These are phyloP conservation scores for Tuberolachnus salignus DNA, from an alignment of 2,888 invertebrate genomes.

Conservation along the genomic window DNA sequence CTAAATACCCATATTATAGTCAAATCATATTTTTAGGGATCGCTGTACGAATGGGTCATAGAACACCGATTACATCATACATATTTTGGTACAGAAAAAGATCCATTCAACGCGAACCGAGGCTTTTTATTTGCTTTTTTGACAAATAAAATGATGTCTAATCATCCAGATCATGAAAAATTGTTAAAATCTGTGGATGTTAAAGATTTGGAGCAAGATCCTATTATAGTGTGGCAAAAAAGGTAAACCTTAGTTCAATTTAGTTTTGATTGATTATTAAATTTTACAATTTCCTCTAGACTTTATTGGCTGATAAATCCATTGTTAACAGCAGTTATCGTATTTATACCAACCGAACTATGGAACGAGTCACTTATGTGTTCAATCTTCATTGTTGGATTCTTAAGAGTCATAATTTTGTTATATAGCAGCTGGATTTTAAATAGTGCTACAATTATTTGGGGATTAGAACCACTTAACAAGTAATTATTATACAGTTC, in stretches of 20 bases:
- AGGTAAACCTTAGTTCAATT: constrained; percentile 66
- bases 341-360: constrained; percentile 80
- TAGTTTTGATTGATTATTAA: constrained; percentile 10
- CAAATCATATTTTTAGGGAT: constrained; percentile 68
- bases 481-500: constrained; percentile 67
- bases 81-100: constrained; percentile 81
- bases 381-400: constrained; percentile 72
- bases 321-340: constrained; percentile 66
- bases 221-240: constrained; percentile 81
- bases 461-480: constrained; percentile 74
- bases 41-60: constrained; percentile 83
- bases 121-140: constrained; percentile 85
- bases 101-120: constrained; percentile 78
- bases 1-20: neutral
- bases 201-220: constrained; percentile 78
- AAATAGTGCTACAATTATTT: constrained; percentile 74
- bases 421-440: constrained; percentile 74
- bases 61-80: constrained; percentile 81
- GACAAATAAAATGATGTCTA: constrained; percentile 71
- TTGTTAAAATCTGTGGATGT: constrained; percentile 75
- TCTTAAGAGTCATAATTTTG: constrained; percentile 71
- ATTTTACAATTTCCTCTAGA: neutral
- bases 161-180: constrained; percentile 71
- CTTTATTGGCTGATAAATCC: constrained; percentile 65
- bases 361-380: constrained; percentile 74